phyloP scores from a whole-genome alignment of 2,888 invertebrate species.

The Xanthorhoe designata region DNA sequence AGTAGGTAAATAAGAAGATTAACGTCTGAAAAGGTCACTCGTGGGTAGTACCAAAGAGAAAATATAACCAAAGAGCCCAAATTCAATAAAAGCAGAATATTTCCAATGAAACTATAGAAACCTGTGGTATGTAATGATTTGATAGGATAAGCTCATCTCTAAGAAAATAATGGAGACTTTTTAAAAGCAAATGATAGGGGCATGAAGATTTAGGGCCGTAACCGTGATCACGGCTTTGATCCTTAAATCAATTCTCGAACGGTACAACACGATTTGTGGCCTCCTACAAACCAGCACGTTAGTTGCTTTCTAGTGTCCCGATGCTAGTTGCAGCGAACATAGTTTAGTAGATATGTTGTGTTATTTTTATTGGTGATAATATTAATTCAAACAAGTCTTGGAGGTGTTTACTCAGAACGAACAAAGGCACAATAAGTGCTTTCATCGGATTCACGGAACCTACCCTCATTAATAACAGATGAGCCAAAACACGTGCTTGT shows the following conservation, averaged over 20 bases:
- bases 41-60: neutral
- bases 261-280: conserved; percentile 3
- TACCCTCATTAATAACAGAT: conserved; percentile 67
- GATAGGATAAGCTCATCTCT: neutral
- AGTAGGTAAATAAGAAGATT: conserved; percentile 2
- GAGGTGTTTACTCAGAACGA: conserved; percentile 58
- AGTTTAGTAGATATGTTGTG: neutral
- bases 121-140: neutral
- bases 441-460: conserved; percentile 62
- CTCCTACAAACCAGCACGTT: neutral
- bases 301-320: neutral
- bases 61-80: neutral
- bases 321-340: conserved; percentile 1
- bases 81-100: neutral
- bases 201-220: too few species aligned
- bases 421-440: conserved; percentile 67
- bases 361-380: conserved; percentile 19
- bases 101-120: neutral
- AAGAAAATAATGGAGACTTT: neutral
- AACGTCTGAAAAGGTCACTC: neutral
- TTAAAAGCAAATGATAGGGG: neutral
- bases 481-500: conserved; percentile 49
- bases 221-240: neutral
- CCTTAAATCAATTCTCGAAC: conserved; percentile 6
- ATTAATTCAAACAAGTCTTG: conserved; percentile 32